Evolutionary conservation across 2,797 vertebrate species (phyloP).

Genomic region (Lophotriccus pileatus): DNA sequence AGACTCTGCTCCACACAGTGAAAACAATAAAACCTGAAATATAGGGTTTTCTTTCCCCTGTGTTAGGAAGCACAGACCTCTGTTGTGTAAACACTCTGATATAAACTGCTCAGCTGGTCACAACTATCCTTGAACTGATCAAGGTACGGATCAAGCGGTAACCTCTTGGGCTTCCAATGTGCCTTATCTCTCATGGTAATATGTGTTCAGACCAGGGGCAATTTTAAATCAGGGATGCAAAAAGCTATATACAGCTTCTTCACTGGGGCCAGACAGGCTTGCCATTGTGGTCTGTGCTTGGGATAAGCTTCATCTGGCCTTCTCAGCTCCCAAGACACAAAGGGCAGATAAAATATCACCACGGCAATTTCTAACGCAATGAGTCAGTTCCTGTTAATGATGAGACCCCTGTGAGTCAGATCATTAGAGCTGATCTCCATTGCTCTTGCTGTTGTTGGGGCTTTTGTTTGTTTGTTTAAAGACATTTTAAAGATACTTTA

Average conservation of each 20-base stretch:
- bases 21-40: not conserved
- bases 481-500: not conserved
- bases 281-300: not conserved
- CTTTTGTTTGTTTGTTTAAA: not conserved
- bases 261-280: not conserved
- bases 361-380: not conserved
- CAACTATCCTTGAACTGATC: not conserved
- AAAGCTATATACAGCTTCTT: not conserved
- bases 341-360: not conserved
- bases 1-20: not conserved
- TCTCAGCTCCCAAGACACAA: not conserved
- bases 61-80: not conserved
- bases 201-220: not conserved
- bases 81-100: not conserved
- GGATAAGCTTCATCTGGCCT: not conserved
- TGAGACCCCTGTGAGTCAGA: constrained; percentile 23
- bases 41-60: not conserved
- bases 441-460: not conserved
- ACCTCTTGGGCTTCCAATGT: not conserved
- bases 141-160: not conserved
- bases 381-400: constrained; percentile 34
- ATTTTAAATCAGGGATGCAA: not conserved
- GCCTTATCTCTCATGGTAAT: not conserved
- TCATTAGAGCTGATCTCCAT: not conserved
- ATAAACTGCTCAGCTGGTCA: not conserved